These are phyloP conservation scores for Takifugu flavidus DNA, from an alignment of 2,113 vertebrate genomes.

Conservation along the genomic window DNA sequence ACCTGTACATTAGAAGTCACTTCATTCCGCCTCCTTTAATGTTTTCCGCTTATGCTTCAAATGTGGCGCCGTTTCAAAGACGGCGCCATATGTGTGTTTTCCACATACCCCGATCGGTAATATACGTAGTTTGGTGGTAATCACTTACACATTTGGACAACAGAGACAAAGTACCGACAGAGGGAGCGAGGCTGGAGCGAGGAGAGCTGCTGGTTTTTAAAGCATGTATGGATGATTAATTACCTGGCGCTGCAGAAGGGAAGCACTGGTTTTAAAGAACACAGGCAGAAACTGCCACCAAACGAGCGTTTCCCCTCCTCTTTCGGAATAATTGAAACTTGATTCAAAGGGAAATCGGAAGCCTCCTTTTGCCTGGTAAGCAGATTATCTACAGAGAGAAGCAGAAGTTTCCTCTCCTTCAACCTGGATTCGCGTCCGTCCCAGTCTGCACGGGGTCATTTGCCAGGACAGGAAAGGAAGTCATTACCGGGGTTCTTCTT, in stretches of 20 bases:
- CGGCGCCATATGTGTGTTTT: constrained; percentile 68
- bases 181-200: constrained; percentile 27
- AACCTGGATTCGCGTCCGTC: constrained; percentile 59
- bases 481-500: constrained; percentile 62
- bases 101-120: constrained; percentile 71
- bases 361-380: constrained; percentile 64
- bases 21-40: constrained; percentile 48
- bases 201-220: constrained; percentile 72
- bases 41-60: constrained; percentile 65
- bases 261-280: constrained; percentile 71
- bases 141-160: constrained; percentile 70
- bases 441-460: constrained; percentile 63
- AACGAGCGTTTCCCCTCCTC: constrained; percentile 61
- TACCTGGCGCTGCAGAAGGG: constrained; percentile 66
- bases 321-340: constrained; percentile 74
- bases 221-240: constrained; percentile 77
- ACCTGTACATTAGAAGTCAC: constrained; percentile 58
- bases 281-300: constrained; percentile 51
- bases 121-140: constrained; percentile 71
- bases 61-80: constrained; percentile 70
- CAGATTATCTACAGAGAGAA: constrained; percentile 66
- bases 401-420: constrained; percentile 57
- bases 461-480: constrained; percentile 67
- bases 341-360: constrained; percentile 72
- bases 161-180: constrained; percentile 64